Evolutionary conservation across 2,888 invertebrate species (phyloP).

Genomic region (Choristoneura rosaceana): DNA sequence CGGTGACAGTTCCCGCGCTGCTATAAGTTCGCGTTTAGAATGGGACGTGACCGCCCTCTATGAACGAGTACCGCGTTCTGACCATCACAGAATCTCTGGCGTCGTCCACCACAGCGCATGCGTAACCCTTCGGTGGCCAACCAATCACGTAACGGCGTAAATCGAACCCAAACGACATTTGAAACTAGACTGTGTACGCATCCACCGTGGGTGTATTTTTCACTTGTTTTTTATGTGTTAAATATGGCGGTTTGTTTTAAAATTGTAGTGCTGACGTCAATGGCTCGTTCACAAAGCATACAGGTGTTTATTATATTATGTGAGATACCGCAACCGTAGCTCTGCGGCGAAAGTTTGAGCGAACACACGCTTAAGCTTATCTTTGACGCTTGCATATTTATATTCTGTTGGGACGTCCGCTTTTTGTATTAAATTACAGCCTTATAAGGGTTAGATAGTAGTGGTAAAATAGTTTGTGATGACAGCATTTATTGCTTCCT

Average conservation of each 20-base stretch:
- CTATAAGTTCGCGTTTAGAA: constrained; percentile 41
- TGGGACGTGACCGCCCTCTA: constrained; percentile 61
- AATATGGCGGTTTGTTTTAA: not conserved
- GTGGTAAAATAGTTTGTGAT: not conserved
- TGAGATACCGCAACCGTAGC: constrained; percentile 51
- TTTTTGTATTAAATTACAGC: constrained; percentile 11
- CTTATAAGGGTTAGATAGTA: not conserved
- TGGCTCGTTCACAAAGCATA: constrained; percentile 81
- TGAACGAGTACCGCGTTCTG: constrained; percentile 69
- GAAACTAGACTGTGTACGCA: not conserved
- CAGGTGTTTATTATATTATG: constrained; percentile 69
- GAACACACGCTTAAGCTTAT: constrained; percentile 24
- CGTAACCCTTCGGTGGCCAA: constrained; percentile 53
- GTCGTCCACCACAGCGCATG: constrained; percentile 61
- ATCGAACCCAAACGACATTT: not conserved
- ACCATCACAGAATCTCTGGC: constrained; percentile 47
- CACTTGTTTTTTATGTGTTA: not conserved
- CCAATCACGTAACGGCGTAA: constrained; percentile 4
- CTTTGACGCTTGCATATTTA: constrained; percentile 25
- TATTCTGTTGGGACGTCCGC: constrained; percentile 6
- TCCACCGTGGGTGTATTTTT: not conserved
- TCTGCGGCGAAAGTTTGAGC: constrained; percentile 33
- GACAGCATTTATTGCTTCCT: not conserved
- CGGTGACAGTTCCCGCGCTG: constrained; percentile 43
- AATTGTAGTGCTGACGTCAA: constrained; percentile 72